Evolutionary conservation across 2,888 invertebrate species (phyloP), one percentile per base, ranked within the genome.

Genomic region (Dyspetes luteomarginatus): DNA sequence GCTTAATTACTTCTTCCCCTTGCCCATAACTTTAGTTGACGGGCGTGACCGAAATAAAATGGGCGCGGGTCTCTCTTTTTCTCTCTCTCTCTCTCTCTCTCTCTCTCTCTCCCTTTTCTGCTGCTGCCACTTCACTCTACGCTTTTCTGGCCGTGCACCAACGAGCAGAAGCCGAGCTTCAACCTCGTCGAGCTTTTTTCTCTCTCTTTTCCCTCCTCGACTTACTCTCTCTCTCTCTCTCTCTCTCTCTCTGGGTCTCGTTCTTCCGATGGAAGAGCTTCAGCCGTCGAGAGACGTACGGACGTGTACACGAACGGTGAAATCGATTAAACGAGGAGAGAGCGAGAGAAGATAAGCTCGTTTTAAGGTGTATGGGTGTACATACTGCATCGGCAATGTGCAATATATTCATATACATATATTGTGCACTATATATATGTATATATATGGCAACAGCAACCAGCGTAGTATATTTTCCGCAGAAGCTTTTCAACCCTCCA

Each of bases 11-110:
- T 84, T 83, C 83, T 83, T 84, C 74, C 81, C 81, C 74, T 73
- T 65, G 55, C 75, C 77, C 80, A 79, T 76, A 84, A 84, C 84
- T 84, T 84, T 82, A 69, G 78, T 82, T 81, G 84, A 79, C 82
- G 84, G 83, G 82, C 84, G 84, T 84, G 84, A 84, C 84, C 83
- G 83, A 84, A 81, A 84, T 84, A 82, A 83, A 84, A 84, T 83
- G 82, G 48, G 62, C 73, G 30, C 60, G 50, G 24, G 52, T 9
- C 28, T 28, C 56, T 17, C 50, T n/a, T n/a, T n/a, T n/a, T n/a
- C n/a, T n/a, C n/a, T n/a, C n/a, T n/a, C n/a, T n/a, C n/a, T n/a
- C n/a, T n/a, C n/a, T n/a, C n/a, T n/a, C n/a, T 56, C 56, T 26
- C 24, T 26, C 28, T 9, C 50, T 4, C 19, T 1, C 50, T 7